Evolutionary conservation across 64 coral and sea anemone genomes (phyloP).

Genomic region (Actinia equina): DNA sequence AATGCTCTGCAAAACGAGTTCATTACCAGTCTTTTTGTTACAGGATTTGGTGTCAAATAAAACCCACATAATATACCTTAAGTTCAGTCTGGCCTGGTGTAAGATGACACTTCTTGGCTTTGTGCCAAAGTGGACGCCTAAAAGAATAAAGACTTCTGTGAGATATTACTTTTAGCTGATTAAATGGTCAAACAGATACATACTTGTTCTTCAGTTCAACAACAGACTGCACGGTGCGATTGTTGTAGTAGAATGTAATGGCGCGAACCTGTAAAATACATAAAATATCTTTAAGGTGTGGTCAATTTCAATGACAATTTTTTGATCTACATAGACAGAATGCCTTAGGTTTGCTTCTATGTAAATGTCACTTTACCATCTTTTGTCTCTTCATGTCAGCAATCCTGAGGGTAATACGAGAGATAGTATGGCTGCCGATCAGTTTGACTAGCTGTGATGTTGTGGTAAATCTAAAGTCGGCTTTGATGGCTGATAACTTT

Average conservation of each 20-base stretch:
- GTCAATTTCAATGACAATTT: too few species aligned
- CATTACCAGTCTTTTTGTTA: too few species aligned
- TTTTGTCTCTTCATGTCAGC: slow-evolving; percentile 97
- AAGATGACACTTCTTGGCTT: slow-evolving; percentile 97
- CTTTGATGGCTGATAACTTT: slow-evolving; percentile 92
- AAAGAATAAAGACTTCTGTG: background rate
- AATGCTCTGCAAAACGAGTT: too few species aligned
- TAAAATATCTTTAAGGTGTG: background rate
- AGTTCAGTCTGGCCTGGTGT: slow-evolving; percentile 97
- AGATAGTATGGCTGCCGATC: slow-evolving; percentile 94
- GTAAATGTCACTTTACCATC: slow-evolving; percentile 40
- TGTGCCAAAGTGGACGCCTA: slow-evolving; percentile 92
- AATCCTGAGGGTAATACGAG: slow-evolving; percentile 85
- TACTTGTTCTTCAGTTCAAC: slow-evolving; percentile 99
- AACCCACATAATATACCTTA: slow-evolving; percentile 40
- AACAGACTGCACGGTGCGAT: slow-evolving; percentile 88
- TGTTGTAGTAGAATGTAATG: slow-evolving; percentile 99
- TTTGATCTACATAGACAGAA: too few species aligned
- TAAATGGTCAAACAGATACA: background rate
- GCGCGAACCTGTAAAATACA: slow-evolving; percentile 67
- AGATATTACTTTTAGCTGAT: background rate
- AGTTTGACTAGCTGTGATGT: slow-evolving; percentile 96
- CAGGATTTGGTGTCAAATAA: background rate
- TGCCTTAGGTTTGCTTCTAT: background rate
- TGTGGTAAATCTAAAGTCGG: slow-evolving; percentile 91